These are phyloP conservation scores for Ladona fulva DNA, from an alignment of 1,140 invertebrate species.

Conservation along the genomic window DNA sequence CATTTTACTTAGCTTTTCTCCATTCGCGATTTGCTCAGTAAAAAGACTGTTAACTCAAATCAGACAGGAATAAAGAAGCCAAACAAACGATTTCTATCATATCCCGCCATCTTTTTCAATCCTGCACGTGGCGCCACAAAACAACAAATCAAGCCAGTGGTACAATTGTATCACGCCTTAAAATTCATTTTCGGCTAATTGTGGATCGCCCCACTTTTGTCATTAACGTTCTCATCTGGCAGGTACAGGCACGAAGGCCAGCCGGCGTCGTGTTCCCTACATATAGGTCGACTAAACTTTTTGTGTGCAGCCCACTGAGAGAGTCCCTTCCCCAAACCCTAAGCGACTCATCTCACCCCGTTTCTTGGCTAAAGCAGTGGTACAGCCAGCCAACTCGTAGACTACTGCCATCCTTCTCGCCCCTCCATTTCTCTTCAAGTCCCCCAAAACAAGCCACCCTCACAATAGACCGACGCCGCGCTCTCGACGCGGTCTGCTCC, in stretches of 20 bases:
- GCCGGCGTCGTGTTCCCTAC: background rate
- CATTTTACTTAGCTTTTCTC: too few species aligned
- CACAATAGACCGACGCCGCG: background rate
- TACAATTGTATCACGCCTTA: background rate
- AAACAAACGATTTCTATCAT: too few species aligned
- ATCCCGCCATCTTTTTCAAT: too few species aligned
- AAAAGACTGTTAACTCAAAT: too few species aligned
- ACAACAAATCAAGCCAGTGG: too few species aligned
- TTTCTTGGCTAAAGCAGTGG: background rate
- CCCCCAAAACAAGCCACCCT: background rate
- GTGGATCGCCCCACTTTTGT: background rate
- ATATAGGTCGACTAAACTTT: background rate
- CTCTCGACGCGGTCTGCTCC: too few species aligned
- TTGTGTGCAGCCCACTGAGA: background rate
- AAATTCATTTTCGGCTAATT: background rate
- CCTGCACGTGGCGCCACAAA: too few species aligned
- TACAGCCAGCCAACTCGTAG: background rate
- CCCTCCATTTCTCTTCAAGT: background rate
- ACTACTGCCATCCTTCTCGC: background rate
- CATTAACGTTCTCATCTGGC: background rate
- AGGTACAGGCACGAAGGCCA: background rate
- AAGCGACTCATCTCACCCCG: background rate
- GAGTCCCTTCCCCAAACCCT: background rate
- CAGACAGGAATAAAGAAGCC: too few species aligned
- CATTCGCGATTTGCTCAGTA: too few species aligned